phyloP scores from a whole-genome alignment of 2,888 invertebrate genomes.

The Ditylenchus weischeri region DNA sequence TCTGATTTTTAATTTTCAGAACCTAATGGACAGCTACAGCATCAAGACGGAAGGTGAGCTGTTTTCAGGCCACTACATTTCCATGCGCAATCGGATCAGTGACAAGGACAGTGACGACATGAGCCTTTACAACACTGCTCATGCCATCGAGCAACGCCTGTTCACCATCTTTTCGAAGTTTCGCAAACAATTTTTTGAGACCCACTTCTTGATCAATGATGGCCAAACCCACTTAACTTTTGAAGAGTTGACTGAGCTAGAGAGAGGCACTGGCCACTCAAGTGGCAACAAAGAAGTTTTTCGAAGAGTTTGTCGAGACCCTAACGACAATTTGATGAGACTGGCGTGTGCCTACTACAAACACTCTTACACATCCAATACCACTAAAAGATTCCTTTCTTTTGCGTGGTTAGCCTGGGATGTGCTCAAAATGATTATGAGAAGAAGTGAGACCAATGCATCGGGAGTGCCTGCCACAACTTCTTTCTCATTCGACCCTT shows the following conservation, averaged over 20 bases:
- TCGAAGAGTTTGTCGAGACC: slow-evolving; percentile 20
- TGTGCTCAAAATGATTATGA: slow-evolving; percentile 26
- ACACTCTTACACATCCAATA: slow-evolving; percentile 31
- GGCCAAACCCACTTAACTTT: background rate
- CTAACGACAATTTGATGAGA: slow-evolving; percentile 27
- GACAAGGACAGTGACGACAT: slow-evolving; percentile 57
- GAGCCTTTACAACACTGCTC: slow-evolving; percentile 47
- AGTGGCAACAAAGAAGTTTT: slow-evolving; percentile 24
- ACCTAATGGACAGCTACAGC: slow-evolving; percentile 35
- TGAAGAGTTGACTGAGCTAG: slow-evolving; percentile 21
- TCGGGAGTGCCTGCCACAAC: background rate
- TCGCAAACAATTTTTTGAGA: slow-evolving; percentile 35
- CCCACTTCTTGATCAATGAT: background rate
- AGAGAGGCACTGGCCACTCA: slow-evolving; percentile 3
- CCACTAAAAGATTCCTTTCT: slow-evolving; percentile 31
- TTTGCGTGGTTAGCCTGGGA: slow-evolving; percentile 51
- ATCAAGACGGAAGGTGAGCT: slow-evolving; percentile 51
- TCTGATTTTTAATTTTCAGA: slow-evolving; percentile 14
- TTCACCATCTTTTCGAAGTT: slow-evolving; percentile 23
- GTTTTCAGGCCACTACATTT: slow-evolving; percentile 46
- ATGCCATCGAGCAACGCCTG: slow-evolving; percentile 50
- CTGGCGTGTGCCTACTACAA: slow-evolving; percentile 44
- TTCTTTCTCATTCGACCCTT: slow-evolving; percentile 10
- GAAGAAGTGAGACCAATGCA: slow-evolving; percentile 18
- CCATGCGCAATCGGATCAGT: slow-evolving; percentile 46